These are phyloP conservation scores for Tinamus major DNA, from an alignment of 2,797 vertebrate species.

Conservation along the genomic window DNA sequence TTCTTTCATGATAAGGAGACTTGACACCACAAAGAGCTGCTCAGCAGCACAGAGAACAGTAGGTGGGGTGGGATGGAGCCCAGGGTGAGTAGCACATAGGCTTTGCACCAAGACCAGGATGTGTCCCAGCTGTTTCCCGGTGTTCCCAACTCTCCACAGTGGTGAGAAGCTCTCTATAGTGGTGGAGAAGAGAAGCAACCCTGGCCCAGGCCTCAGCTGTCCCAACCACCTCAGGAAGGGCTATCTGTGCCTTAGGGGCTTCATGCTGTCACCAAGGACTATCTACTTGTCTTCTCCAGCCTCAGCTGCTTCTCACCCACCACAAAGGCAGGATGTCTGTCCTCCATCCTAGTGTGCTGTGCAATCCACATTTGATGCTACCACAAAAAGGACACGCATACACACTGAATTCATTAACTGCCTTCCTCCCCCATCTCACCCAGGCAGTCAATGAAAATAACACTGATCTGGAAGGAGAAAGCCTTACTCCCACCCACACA, in stretches of 20 bases:
- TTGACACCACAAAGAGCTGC: accelerated
- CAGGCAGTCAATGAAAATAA: neutral
- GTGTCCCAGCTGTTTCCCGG: accelerated
- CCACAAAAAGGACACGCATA: neutral
- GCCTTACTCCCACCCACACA: neutral
- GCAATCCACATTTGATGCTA: accelerated
- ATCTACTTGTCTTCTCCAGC: neutral
- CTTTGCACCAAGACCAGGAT: neutral
- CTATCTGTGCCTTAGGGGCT: neutral
- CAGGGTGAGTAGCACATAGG: neutral
- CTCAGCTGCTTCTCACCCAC: neutral
- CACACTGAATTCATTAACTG: neutral
- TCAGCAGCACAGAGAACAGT: neutral
- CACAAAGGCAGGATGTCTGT: accelerated
- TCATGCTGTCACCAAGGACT: neutral
- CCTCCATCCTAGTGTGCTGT: neutral
- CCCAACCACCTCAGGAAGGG: neutral
- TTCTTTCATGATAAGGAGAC: neutral
- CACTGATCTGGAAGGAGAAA: neutral
- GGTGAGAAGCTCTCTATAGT: neutral
- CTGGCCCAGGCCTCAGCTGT: neutral
- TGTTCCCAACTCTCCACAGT: neutral
- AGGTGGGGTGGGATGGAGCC: neutral
- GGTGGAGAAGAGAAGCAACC: neutral
- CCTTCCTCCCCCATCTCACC: neutral